Evolutionary conservation across 2,113 vertebrate genomes (phyloP), one percentile per base, ranked within the genome.

Genomic region (Bufo bufo): DNA sequence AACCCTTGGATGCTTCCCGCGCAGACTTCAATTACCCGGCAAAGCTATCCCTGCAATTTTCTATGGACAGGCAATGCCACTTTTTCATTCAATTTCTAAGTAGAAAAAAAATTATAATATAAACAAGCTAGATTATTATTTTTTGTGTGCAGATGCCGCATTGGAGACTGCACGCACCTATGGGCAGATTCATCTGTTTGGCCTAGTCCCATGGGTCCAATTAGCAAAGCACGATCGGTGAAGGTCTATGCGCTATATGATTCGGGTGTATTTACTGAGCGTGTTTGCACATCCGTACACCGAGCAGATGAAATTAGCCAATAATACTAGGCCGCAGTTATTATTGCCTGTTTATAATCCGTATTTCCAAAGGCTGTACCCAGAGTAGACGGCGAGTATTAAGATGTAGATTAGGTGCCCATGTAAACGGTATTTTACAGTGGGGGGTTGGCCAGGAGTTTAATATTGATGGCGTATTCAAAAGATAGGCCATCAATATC

Each of bases 1-100:
- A 87, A 88, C 87, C 63, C 47, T 89, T 85, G 84, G 43, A 85
- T 86, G 84, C 82, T 87, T 58, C 43, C 33, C 14, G 58, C 17
- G 11, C 54, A 85, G 50, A 66, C 54, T 72, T 50, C 65, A 85
- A 74, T 74, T 85, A 85, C 45, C 59, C 3, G 59, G 45, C 13
- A 61, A 61, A 81, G 50, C 56, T 5, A 61, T 49, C 59, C 43
- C n/a, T 33, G 80, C 16, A 6, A 65, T 50, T 75, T 33, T 50
- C 17, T 5, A 61, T 63, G n/a, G 56, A 10, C 7, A 9, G 3
- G 6, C 20, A 56, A 43, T 19, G n/a, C 8, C 23, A 50, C 16
- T 50, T 75, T 75, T 49, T 77, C 9, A n/a, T 78, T 78, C 56
- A 23, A 23, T 78, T 52, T 50, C 6, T 13, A 33, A 3, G 66